phyloP scores from a whole-genome alignment of 2,888 invertebrate species.

The Erynnis tages region DNA sequence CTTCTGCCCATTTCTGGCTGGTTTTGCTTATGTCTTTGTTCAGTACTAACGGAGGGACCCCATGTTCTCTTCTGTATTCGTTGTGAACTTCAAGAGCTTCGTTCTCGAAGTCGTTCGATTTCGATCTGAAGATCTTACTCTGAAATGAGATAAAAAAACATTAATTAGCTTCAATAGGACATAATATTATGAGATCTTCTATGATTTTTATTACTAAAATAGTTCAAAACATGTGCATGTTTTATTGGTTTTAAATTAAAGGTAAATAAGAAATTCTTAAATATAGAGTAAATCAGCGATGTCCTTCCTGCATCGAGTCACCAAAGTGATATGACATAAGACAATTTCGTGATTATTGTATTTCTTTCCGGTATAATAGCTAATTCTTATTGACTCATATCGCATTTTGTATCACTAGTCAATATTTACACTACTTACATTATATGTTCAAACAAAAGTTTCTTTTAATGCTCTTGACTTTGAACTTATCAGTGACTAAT shows the following conservation, averaged over 20 bases:
- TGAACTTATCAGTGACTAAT: slow-evolving; percentile 25
- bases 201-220: no score
- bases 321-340: no score
- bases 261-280: no score
- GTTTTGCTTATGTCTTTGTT: slow-evolving; percentile 83
- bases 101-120: slow-evolving; percentile 64
- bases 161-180: not conserved
- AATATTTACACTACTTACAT: slow-evolving; percentile 1
- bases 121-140: slow-evolving; percentile 68
- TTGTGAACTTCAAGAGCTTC: slow-evolving; percentile 71
- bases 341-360: not conserved
- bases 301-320: no score
- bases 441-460: no score
- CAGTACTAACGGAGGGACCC: slow-evolving; percentile 71
- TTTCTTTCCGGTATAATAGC: not conserved
- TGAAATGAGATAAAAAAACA: slow-evolving; percentile 45
- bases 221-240: no score
- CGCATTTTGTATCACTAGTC: not conserved
- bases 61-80: slow-evolving; percentile 69
- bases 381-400: not conserved
- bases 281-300: no score
- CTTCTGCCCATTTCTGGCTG: slow-evolving; percentile 87
- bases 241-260: no score
- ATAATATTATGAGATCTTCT: no score
- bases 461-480: not conserved